Conservation (phyloP, 2,797 vertebrate genomes). For the Enteromius thamalakanensis region DNA sequence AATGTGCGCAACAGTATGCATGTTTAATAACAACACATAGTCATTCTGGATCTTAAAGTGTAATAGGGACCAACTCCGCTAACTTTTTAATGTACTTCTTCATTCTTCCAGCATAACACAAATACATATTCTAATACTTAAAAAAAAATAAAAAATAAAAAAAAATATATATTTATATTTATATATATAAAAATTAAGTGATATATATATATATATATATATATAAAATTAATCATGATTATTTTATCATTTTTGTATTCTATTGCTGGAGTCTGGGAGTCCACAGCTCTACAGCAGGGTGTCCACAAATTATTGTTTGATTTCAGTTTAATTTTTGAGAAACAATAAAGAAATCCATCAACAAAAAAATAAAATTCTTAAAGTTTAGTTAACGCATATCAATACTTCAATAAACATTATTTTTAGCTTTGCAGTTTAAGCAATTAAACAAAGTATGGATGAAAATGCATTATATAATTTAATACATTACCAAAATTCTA, state of each 20-base stretch:
- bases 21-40: background rate
- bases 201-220: background rate
- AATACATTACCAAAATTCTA: background rate
- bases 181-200: background rate
- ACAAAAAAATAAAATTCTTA: background rate
- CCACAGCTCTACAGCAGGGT: background rate
- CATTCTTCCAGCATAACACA: background rate
- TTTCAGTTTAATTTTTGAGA: background rate
- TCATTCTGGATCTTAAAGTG: background rate
- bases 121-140: background rate
- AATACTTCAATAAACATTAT: background rate
- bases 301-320: background rate
- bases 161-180: background rate
- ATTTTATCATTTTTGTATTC: background rate
- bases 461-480: background rate
- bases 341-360: background rate
- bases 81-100: background rate
- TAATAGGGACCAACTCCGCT: background rate
- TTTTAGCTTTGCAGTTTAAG: background rate
- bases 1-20: background rate
- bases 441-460: background rate
- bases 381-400: background rate
- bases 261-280: background rate
- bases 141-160: background rate
- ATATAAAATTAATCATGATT: background rate